Percentiles rank a stretch among this genome's conserved stretches.
These are phyloP conservation scores for Vespertilio murinus DNA, from an alignment of 2,797 vertebrate species.

Conservation along the genomic window DNA sequence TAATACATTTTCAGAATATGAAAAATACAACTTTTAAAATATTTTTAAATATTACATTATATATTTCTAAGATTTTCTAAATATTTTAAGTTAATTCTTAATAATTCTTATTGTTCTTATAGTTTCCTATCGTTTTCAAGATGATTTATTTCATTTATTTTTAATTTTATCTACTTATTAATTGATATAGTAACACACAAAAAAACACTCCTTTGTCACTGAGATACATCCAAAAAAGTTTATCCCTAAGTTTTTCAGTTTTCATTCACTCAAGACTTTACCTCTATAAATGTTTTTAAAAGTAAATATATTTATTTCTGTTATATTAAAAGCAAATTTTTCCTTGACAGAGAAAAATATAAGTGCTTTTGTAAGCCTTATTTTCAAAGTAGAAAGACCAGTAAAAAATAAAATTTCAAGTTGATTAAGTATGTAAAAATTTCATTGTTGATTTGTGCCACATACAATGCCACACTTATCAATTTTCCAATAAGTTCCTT, in stretches of 20 bases:
- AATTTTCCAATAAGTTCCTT: constrained; percentile 16
- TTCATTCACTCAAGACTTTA: neutral
- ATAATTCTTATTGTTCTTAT: no score
- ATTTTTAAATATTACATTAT: neutral
- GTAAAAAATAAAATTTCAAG: constrained; percentile 10
- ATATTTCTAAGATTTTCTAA: constrained; percentile 16
- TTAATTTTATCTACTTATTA: constrained; percentile 1
- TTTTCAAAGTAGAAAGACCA: constrained; percentile 4
- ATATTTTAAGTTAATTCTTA: constrained; percentile 16
- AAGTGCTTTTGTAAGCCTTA: neutral
- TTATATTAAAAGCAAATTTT: constrained; percentile 23
- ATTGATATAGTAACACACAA: neutral
- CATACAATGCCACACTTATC: neutral
- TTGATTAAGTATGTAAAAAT: neutral
- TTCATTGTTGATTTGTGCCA: neutral
- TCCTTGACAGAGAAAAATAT: neutral
- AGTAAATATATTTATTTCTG: constrained; percentile 22
- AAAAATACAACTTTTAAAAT: constrained; percentile 37
- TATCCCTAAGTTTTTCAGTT: constrained; percentile 14
- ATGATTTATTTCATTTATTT: constrained; percentile 45
- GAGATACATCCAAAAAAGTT: neutral
- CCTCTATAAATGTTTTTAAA: neutral
- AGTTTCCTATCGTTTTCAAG: neutral
- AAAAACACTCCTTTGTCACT: neutral
- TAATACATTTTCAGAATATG: constrained; percentile 38